These are phyloP conservation scores for Coenonympha arcania DNA, from an alignment of 2,888 invertebrate species.

Conservation along the genomic window DNA sequence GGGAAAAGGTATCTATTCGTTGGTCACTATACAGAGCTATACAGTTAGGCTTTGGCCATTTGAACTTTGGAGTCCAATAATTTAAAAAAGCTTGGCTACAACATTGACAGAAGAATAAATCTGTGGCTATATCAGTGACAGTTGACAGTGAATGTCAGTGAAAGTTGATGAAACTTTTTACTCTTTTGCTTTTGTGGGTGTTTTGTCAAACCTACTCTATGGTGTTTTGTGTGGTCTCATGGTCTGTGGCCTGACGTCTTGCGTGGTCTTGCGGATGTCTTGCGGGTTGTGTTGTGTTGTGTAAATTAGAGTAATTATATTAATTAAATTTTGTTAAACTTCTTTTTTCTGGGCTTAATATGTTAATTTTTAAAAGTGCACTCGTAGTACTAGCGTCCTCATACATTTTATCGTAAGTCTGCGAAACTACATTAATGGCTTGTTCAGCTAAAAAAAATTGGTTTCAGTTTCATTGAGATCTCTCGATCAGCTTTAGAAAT, in stretches of 20 bases:
- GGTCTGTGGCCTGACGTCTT: neutral
- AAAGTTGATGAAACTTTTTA: too few species aligned
- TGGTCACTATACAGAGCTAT: too few species aligned
- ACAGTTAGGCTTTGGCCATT: too few species aligned
- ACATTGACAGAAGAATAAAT: too few species aligned
- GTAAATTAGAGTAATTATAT: slow-evolving; percentile 23
- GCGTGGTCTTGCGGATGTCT: slow-evolving; percentile 11
- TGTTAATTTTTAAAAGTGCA: slow-evolving; percentile 65
- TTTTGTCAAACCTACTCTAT: too few species aligned
- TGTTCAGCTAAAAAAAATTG: neutral
- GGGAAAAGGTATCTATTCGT: too few species aligned
- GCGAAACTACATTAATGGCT: neutral
- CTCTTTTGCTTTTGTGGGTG: too few species aligned
- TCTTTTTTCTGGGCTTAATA: slow-evolving; percentile 38
- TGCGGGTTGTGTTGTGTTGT: slow-evolving; percentile 26
- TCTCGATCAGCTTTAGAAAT: neutral
- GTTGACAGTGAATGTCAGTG: too few species aligned
- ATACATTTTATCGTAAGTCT: slow-evolving; percentile 62
- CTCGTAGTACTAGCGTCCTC: slow-evolving; percentile 55
- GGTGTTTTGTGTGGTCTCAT: too few species aligned
- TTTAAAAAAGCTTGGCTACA: too few species aligned
- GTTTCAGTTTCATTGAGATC: neutral
- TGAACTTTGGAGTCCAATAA: too few species aligned
- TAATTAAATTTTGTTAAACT: slow-evolving; percentile 25
- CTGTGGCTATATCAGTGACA: too few species aligned